Percentiles rank a stretch among this genome's conserved stretches.
These are phyloP conservation scores for Crambe crambe DNA, from an alignment of 37 sponge, comb jelly and placozoan genomes.

Conservation along the genomic window DNA sequence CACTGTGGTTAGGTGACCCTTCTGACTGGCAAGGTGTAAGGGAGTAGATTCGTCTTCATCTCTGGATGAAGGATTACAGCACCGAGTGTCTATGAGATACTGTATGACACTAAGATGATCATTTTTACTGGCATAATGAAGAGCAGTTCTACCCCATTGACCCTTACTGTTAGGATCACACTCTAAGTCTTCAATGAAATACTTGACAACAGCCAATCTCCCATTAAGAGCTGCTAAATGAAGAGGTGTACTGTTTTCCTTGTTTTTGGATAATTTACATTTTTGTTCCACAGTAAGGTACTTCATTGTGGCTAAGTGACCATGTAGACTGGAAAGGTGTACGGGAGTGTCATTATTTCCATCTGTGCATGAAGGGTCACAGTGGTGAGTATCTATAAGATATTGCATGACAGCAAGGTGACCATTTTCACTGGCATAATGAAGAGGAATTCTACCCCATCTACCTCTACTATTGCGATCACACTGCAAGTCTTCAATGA, in stretches of 20 bases:
- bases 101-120: neutral
- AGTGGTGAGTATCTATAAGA: neutral
- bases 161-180: neutral
- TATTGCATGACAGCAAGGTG: neutral
- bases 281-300: neutral
- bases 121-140: constrained; percentile 9
- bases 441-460: neutral
- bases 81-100: neutral
- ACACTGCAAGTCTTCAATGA: neutral
- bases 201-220: neutral
- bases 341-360: neutral
- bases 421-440: neutral
- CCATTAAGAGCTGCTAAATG: constrained; percentile 13
- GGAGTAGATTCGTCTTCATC: neutral
- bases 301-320: neutral
- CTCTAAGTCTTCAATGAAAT: neutral
- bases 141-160: neutral
- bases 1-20: neutral
- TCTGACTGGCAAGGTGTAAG: neutral
- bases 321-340: neutral
- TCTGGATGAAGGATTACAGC: neutral
- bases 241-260: neutral
- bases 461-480: neutral
- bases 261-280: neutral
- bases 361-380: neutral